These are phyloP conservation scores for Microctenopoma lineatum DNA, from an alignment of 2,797 vertebrate genomes.

Conservation along the genomic window DNA sequence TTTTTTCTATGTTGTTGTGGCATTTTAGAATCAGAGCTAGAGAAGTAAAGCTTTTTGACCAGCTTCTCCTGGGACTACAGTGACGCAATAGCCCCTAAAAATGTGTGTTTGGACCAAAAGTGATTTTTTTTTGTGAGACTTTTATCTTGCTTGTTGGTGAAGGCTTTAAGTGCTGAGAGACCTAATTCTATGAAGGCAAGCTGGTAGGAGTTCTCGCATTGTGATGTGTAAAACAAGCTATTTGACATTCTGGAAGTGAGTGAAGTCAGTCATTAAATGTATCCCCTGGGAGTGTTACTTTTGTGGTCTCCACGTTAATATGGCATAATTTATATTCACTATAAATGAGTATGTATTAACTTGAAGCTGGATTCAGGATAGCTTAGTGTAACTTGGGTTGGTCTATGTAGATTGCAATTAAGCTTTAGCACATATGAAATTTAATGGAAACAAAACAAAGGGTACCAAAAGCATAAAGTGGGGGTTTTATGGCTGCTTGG, in stretches of 20 bases:
- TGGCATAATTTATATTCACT: neutral
- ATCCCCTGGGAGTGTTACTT: neutral
- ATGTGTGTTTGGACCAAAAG: constrained; percentile 31
- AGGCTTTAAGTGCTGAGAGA: constrained; percentile 32
- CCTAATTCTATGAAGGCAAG: constrained; percentile 9
- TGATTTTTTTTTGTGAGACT: constrained; percentile 37
- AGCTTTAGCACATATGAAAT: constrained; percentile 13
- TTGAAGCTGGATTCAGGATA: constrained; percentile 15
- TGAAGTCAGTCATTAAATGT: constrained; percentile 18
- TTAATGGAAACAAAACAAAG: neutral
- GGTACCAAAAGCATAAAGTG: constrained; percentile 5
- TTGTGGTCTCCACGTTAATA: constrained; percentile 2
- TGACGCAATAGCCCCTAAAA: constrained; percentile 28
- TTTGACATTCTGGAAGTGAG: constrained; percentile 24
- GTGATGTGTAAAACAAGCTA: constrained; percentile 1
- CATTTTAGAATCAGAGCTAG: constrained; percentile 44
- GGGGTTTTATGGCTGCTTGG: constrained; percentile 7
- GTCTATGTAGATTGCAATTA: neutral
- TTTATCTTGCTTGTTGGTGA: constrained; percentile 28
- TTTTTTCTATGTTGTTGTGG: constrained; percentile 22
- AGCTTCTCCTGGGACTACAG: constrained; percentile 28
- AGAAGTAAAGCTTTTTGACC: constrained; percentile 31
- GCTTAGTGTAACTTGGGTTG: neutral
- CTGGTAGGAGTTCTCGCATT: constrained; percentile 12
- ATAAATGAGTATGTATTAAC: neutral